Evolutionary conservation across 2,797 vertebrate species (phyloP), one percentile per base, ranked within the genome.

Genomic region (Darevskia nairensis): DNA sequence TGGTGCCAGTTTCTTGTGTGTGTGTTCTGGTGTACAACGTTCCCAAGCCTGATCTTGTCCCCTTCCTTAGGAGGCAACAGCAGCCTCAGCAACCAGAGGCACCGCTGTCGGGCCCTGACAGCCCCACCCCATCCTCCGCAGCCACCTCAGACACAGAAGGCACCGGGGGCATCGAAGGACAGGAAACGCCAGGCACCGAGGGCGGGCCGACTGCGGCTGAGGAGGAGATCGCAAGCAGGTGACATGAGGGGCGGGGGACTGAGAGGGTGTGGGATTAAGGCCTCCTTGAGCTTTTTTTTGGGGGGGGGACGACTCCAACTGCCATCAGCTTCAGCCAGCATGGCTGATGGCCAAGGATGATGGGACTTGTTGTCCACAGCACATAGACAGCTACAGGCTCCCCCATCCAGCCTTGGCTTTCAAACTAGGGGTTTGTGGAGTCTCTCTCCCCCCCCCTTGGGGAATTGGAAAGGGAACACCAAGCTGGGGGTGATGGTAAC

Each of bases 191-290:
- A 2, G 68, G 11, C 94, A 78, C 81, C 25, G 72, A 95, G 94
- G 79, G 95, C 90, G 27, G 68, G 87, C 68, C 46, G 66, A 8
- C 89, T 88, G 89, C 91, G 88, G 79, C 93, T 41, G 88, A 85
- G 39, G 95, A 94, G 68, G 95, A 96, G 74, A 86, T 94, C 15
- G 88, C 91, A 71, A 93, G 92, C 91, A 96, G 96, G 96, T 96
- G 90, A 93, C 86, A 80, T 1, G 55, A 5, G 25, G 27, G 55
- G 69, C 72, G 79, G 23, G 13, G 17, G 29, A 25, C 25, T 21
- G 35, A 35, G 39, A 68, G 8, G 27, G 11, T 7, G 15, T 39
- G 10, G 25, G 50, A n/a, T 39, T 32, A 55, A 8, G 17, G 32
- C 19, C 71, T 35, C 3, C 10, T 50, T 55, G 50, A 10, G 50